phyloP scores from a whole-genome alignment of 2,888 invertebrate genomes.

The Barypeithes pellucidus region DNA sequence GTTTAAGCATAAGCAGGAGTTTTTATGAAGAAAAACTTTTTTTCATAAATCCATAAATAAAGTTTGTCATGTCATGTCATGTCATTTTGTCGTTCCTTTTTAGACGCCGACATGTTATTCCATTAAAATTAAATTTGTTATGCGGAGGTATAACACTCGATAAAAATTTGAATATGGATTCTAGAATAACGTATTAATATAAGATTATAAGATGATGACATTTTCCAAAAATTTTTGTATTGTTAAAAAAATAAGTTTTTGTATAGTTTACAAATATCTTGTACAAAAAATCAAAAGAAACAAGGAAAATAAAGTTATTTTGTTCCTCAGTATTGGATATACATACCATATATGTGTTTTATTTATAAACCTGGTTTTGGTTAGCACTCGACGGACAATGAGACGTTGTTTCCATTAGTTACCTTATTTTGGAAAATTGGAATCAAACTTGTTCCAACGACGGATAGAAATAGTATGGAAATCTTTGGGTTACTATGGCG shows the following conservation, averaged over 20 bases:
- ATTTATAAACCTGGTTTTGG: neutral
- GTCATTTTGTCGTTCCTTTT: neutral
- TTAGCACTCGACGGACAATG: no score
- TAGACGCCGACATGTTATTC: no score
- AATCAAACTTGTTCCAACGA: no score
- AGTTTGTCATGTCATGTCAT: no score
- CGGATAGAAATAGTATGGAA: no score
- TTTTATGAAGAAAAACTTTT: no score
- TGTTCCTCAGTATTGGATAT: neutral
- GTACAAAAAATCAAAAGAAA: slow-evolving; percentile 10
- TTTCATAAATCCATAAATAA: no score
- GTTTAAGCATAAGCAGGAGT: no score
- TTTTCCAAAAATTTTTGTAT: slow-evolving; percentile 31
- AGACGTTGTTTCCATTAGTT: no score
- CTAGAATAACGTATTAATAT: slow-evolving; percentile 17
- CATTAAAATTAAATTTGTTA: neutral
- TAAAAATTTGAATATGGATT: slow-evolving; percentile 34
- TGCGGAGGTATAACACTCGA: neutral
- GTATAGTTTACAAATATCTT: slow-evolving; percentile 4
- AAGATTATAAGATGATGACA: slow-evolving; percentile 21
- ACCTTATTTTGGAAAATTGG: no score
- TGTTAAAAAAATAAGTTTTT: slow-evolving; percentile 19
- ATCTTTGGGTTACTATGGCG: no score
- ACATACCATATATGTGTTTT: neutral
- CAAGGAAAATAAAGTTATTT: slow-evolving; percentile 4